Evolutionary conservation across 2,888 invertebrate species (phyloP).

Genomic region (Ormyrus labotus): DNA sequence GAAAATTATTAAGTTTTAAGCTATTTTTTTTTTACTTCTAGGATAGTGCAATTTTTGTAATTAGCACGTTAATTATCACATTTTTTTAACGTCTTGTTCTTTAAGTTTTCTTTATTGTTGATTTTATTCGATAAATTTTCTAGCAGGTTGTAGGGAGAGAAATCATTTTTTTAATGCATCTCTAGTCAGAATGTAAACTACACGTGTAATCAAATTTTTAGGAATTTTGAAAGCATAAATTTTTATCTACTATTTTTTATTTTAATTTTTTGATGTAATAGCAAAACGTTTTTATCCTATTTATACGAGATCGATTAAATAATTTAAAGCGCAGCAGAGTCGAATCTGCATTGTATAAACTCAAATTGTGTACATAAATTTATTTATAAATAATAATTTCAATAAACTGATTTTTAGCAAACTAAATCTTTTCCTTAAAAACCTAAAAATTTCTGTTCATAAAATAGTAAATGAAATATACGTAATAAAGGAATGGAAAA

Average conservation of each 20-base stretch:
- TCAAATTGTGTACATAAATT: slow-evolving; percentile 47
- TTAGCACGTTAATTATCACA: background rate
- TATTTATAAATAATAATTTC: slow-evolving; percentile 46
- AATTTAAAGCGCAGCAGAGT: slow-evolving; percentile 24
- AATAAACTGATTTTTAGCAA: slow-evolving; percentile 40
- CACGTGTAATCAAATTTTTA: slow-evolving; percentile 22
- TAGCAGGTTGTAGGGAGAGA: slow-evolving; percentile 20
- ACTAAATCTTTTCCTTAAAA: background rate
- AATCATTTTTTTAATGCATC: slow-evolving; percentile 43
- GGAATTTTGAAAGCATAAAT: slow-evolving; percentile 6
- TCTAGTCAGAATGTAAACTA: slow-evolving; percentile 50
- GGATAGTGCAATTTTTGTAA: slow-evolving; percentile 8
- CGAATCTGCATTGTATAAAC: slow-evolving; percentile 40
- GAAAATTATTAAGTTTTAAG: background rate
- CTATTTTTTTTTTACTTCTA: slow-evolving; percentile 8
- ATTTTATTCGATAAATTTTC: slow-evolving; percentile 19
- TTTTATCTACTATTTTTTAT: background rate
- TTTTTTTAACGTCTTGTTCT: slow-evolving; percentile 8
- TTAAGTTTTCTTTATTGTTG: slow-evolving; percentile 7
- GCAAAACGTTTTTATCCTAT: background rate
- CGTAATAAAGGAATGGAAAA: background rate
- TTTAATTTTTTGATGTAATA: background rate
- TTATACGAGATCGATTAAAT: background rate
- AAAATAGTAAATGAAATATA: background rate
- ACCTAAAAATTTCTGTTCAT: background rate